These are phyloP conservation scores for Drosophila albomicans DNA, from an alignment of 1,140 invertebrate species.

Conservation along the genomic window DNA sequence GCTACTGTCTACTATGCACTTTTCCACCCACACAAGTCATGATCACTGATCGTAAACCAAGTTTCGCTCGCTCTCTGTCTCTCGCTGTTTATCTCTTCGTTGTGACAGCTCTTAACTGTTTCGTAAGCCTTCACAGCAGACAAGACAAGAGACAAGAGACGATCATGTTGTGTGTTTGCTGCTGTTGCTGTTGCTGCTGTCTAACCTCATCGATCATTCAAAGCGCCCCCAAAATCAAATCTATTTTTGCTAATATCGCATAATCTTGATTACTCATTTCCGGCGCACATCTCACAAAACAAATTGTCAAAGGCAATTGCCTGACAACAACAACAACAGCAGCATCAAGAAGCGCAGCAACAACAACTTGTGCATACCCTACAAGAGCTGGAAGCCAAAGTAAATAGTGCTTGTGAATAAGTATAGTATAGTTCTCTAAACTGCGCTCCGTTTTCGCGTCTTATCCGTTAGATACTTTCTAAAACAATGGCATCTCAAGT, in stretches of 20 bases:
- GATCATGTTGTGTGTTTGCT: slow-evolving; percentile 37
- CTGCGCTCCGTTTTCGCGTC: slow-evolving; percentile 16
- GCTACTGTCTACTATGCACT: slow-evolving; percentile 25
- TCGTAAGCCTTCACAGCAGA: slow-evolving; percentile 35
- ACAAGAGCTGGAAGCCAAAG: background rate
- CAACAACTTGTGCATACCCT: slow-evolving; percentile 52
- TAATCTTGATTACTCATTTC: slow-evolving; percentile 83
- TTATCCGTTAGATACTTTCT: slow-evolving; percentile 64
- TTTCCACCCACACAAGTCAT: slow-evolving; percentile 25
- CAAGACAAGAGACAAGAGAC: slow-evolving; percentile 32
- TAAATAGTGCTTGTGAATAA: background rate
- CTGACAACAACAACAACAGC: background rate
- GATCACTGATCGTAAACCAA: slow-evolving; percentile 3
- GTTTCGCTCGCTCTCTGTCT: background rate
- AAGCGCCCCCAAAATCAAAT: slow-evolving; percentile 61
- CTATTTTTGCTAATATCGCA: slow-evolving; percentile 79
- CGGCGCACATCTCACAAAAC: slow-evolving; percentile 69
- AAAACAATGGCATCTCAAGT: slow-evolving; percentile 74
- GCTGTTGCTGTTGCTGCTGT: slow-evolving; percentile 62
- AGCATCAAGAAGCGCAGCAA: background rate
- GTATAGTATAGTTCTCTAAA: background rate
- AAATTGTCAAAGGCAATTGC: slow-evolving; percentile 78
- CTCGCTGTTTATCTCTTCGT: background rate
- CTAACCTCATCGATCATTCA: slow-evolving; percentile 73
- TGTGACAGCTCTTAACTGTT: slow-evolving; percentile 38